Evolutionary conservation across 1,140 invertebrate genomes (phyloP), one percentile per base, ranked within the genome.

Genomic region (Drosophila repleta): DNA sequence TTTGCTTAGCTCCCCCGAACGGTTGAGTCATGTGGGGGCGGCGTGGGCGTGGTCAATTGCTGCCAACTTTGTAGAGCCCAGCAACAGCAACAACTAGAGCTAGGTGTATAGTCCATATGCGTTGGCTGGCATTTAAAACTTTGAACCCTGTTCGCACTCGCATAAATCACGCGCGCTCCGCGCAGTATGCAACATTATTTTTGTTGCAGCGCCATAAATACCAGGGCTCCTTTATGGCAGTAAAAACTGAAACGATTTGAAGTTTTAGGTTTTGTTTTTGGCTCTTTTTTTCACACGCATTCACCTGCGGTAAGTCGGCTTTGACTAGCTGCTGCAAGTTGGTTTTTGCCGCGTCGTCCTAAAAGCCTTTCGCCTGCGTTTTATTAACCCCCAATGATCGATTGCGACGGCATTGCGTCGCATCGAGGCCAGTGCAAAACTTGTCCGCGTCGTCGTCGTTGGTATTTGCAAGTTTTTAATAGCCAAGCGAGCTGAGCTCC

Each of bases 381-480:
- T 76, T 76, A 76, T 76, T 73, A 76, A 73, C 69, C 74, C 74
- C 74, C 58, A 39, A 70, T 76, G 74, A 76, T 76, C 69, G 74
- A 76, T 76, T 76, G 69, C 74, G 53, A 45, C 55, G 60, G 69
- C 69, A 72, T 57, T 73, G 64, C 64, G 64, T 32, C 55, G 63
- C 63, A 46, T 32, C 17, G 48, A 32, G 56, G 39, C 35, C 46
- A 57, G 37, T n/a, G n/a, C 37, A 64, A 67, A 76, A 72, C 56
- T 66, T 75, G 32, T 6, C 8, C 6, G 6, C 29, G 26, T 49
- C 43, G 17, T 57, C n/a, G 37, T 55, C 56, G n/a, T 51, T 2
- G 20, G 39, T 62, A 64, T 45, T 62, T 48, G 68, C 69, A 52
- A 61, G 51, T 70, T 71, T 58, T 48, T 69, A 55, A 53, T 51